phyloP scores from a whole-genome alignment of 2,113 vertebrate genomes.

The Osmerus eperlanus region DNA sequence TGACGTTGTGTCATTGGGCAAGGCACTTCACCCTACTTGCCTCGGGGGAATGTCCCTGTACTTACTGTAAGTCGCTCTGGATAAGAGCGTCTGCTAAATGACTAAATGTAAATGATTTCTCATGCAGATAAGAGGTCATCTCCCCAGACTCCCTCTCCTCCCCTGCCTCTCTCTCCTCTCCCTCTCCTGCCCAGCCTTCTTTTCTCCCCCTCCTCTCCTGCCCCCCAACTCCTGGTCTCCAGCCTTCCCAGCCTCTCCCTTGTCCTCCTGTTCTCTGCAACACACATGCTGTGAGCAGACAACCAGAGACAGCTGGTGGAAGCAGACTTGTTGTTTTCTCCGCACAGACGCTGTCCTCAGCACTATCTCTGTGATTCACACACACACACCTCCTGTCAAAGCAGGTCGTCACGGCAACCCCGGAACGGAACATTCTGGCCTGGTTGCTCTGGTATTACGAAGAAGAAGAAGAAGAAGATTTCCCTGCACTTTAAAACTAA shows the following conservation, averaged over 20 bases:
- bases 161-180: not conserved
- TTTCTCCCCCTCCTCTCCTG: not conserved
- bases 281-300: not conserved
- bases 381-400: conserved; percentile 22
- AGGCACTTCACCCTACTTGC: no score
- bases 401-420: conserved; percentile 11
- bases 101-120: no score
- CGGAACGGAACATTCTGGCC: not conserved
- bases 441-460: not conserved
- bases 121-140: not conserved
- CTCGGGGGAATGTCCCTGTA: no score
- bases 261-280: not conserved
- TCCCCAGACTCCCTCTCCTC: conserved; percentile 1
- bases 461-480: not conserved
- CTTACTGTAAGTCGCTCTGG: no score
- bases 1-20: no score
- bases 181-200: not conserved
- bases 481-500: not conserved
- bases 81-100: no score
- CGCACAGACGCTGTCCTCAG: not conserved
- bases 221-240: not conserved
- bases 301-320: not conserved
- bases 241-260: not conserved
- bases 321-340: not conserved
- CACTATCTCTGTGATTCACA: conserved; percentile 1